phyloP scores from a whole-genome alignment of 1,140 invertebrate species.

The Drosophila elegans region DNA sequence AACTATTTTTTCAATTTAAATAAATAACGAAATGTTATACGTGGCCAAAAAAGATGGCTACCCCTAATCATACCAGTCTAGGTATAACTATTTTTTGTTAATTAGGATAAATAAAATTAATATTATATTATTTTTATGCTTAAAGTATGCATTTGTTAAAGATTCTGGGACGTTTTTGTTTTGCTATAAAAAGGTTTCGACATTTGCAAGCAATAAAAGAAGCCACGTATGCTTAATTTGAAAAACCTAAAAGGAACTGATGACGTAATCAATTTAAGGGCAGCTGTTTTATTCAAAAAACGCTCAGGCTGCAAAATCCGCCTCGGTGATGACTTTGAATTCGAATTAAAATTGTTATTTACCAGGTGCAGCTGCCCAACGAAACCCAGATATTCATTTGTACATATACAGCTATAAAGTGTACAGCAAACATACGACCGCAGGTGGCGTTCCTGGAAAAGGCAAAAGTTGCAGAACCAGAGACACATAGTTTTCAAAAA shows the following conservation, averaged over 20 bases:
- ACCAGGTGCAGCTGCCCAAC: slow-evolving; percentile 36
- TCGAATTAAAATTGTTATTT: slow-evolving; percentile 36
- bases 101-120: too few relatives aligned
- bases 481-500: slow-evolving; percentile 33
- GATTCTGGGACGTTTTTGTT: too few relatives aligned
- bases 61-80: too few relatives aligned
- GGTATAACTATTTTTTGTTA: too few relatives aligned
- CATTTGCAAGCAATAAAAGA: too few relatives aligned
- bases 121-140: too few relatives aligned
- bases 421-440: slow-evolving; percentile 28
- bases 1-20: too few relatives aligned
- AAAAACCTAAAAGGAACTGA: slow-evolving; percentile 16
- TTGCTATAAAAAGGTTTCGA: too few relatives aligned
- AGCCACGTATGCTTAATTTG: not conserved
- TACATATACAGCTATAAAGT: slow-evolving; percentile 16
- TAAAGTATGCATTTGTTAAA: too few relatives aligned
- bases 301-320: slow-evolving; percentile 66
- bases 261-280: slow-evolving; percentile 12
- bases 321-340: slow-evolving; percentile 25
- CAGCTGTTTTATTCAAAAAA: slow-evolving; percentile 13
- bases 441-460: slow-evolving; percentile 32
- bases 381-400: slow-evolving; percentile 27
- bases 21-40: too few relatives aligned
- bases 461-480: slow-evolving; percentile 57
- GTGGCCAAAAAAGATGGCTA: too few relatives aligned